Conservation (phyloP, 2,113 vertebrate species). For the Ctenodactylus gundi region DNA sequence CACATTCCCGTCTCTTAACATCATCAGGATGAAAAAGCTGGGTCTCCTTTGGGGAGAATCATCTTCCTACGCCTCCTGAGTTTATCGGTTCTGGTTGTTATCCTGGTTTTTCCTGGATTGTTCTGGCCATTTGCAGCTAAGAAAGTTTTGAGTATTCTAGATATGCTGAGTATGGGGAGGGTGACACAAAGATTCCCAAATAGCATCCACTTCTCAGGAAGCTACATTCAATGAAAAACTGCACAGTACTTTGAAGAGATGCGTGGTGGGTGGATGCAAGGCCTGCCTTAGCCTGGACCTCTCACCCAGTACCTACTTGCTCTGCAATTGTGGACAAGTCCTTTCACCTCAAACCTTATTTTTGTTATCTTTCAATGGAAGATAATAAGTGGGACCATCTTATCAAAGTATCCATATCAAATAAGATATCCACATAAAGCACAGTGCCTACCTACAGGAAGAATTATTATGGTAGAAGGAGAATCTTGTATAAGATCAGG, state of each 20-base stretch:
- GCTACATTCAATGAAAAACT: neutral
- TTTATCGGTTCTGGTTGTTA: neutral
- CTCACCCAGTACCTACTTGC: neutral
- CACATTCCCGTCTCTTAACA: slow-evolving; percentile 46
- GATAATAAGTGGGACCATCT: neutral
- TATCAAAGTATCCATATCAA: neutral
- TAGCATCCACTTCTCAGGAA: neutral
- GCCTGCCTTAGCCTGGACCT: neutral
- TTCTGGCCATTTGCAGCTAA: neutral
- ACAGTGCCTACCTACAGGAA: neutral
- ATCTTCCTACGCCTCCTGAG: slow-evolving; percentile 11
- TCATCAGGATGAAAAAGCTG: slow-evolving; percentile 43
- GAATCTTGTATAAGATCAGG: neutral
- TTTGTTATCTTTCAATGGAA: neutral
- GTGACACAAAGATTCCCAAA: neutral
- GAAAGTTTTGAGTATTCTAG: neutral
- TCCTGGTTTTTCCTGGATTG: neutral
- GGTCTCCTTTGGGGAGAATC: slow-evolving; percentile 21
- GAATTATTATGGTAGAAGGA: neutral
- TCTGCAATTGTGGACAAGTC: neutral
- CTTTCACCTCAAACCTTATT: neutral
- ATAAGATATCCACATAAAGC: neutral
- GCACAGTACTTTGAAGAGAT: neutral
- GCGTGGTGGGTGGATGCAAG: neutral
- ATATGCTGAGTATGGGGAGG: no score